Evolutionary conservation across 2,797 vertebrate species (phyloP).

Genomic region (Fundulus diaphanus): DNA sequence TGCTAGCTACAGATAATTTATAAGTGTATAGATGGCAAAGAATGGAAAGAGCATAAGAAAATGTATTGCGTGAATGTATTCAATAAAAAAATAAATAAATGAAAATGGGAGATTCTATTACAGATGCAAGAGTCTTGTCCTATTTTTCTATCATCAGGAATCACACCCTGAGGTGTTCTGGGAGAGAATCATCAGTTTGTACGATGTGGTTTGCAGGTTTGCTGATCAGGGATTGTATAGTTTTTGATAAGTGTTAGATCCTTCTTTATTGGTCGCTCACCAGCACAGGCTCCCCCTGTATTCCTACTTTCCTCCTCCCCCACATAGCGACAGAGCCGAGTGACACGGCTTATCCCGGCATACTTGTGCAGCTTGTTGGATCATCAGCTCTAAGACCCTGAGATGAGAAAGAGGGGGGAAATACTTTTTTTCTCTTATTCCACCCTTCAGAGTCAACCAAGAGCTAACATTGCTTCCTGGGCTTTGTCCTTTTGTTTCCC

Average conservation of each 20-base stretch:
- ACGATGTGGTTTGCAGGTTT: constrained; percentile 23
- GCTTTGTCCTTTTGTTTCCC: constrained; percentile 64
- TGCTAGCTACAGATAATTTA: constrained; percentile 51
- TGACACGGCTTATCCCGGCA: constrained; percentile 71
- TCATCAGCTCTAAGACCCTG: constrained; percentile 58
- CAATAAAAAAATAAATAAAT: constrained; percentile 31
- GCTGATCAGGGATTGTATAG: constrained; percentile 17
- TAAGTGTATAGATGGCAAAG: constrained; percentile 37
- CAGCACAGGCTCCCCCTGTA: not conserved
- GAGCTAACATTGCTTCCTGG: constrained; percentile 49
- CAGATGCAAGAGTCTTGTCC: constrained; percentile 38
- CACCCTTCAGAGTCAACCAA: constrained; percentile 43
- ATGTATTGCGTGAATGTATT: constrained; percentile 25
- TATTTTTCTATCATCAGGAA: constrained; percentile 24
- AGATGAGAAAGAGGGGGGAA: constrained; percentile 57
- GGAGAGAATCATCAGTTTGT: constrained; percentile 45
- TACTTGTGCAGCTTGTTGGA: constrained; percentile 69
- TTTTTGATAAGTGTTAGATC: constrained; percentile 45
- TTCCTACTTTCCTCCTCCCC: constrained; percentile 3
- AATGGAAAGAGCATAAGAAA: constrained; percentile 9
- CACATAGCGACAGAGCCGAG: constrained; percentile 59
- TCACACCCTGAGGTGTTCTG: constrained; percentile 22
- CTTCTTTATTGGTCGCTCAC: constrained; percentile 30
- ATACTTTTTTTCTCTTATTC: constrained; percentile 28
- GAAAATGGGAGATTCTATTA: constrained; percentile 33